phyloP scores from a whole-genome alignment of 2,888 invertebrate species.

The Syrphus vitripennis region DNA sequence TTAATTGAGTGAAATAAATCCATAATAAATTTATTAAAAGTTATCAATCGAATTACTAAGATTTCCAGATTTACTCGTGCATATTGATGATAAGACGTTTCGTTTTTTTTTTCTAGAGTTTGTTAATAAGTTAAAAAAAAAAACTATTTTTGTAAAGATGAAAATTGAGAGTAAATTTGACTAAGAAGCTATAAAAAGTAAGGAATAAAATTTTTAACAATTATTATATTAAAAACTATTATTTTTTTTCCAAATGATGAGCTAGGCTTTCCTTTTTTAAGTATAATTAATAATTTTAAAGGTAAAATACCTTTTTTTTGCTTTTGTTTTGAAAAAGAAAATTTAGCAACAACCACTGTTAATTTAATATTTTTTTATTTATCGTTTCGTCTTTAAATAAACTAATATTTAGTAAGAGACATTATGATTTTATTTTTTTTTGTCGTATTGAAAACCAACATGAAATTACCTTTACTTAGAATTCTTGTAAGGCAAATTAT shows the following conservation, averaged over 20 bases:
- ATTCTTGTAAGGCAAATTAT: too few relatives aligned
- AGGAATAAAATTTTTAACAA: background rate
- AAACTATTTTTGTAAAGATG: conserved; percentile 49
- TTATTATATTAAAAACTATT: background rate
- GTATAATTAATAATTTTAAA: background rate
- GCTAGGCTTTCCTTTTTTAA: background rate
- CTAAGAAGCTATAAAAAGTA: background rate
- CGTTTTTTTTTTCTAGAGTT: background rate
- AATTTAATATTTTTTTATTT: conserved; percentile 45
- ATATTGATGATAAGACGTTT: conserved; percentile 2
- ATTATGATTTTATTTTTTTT: background rate
- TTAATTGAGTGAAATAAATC: conserved; percentile 6
- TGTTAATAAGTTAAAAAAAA: conserved; percentile 5
- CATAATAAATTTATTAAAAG: conserved; percentile 8
- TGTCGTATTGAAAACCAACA: background rate
- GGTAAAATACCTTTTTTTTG: background rate
- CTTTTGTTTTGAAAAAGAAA: background rate
- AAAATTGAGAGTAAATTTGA: conserved; percentile 4
- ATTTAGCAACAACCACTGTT: conserved; percentile 34
- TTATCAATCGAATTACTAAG: conserved; percentile 32
- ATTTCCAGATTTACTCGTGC: conserved; percentile 2
- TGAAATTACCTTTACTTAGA: too few relatives aligned
- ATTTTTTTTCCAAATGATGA: background rate
- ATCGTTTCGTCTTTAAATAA: conserved; percentile 52
- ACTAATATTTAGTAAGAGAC: conserved; percentile 62